phyloP scores from a whole-genome alignment of 2,797 vertebrate genomes.

The Coilia nasus region DNA sequence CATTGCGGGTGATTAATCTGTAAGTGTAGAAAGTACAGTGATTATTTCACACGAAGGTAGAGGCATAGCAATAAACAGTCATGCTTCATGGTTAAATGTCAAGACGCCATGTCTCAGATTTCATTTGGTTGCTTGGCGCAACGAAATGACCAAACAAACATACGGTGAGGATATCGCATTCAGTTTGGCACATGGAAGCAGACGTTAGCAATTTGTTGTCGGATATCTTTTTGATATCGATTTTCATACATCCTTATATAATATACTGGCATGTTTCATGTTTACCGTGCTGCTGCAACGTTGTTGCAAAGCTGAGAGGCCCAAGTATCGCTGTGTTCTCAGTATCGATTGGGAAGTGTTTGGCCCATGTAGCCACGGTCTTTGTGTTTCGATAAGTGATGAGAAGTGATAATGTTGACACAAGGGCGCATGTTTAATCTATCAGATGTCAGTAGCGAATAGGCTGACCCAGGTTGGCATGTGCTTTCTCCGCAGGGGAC shows the following conservation, averaged over 20 bases:
- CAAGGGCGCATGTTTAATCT: too few relatives aligned
- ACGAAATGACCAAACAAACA: constrained; percentile 65
- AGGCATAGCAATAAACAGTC: neutral
- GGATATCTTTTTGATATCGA: neutral
- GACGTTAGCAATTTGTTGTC: neutral
- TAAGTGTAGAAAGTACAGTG: neutral
- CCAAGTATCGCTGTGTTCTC: neutral
- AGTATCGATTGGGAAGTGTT: constrained; percentile 4
- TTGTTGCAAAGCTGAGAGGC: constrained; percentile 2
- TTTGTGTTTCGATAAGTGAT: neutral
- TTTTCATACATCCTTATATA: constrained; percentile 13
- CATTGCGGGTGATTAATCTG: neutral
- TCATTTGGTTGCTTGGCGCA: constrained; percentile 65
- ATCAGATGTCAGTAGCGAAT: neutral
- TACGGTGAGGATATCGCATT: neutral
- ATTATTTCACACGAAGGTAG: neutral
- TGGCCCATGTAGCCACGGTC: neutral
- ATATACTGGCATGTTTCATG: neutral
- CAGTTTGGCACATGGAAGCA: neutral
- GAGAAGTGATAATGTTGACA: too few relatives aligned
- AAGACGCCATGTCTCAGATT: constrained; percentile 33
- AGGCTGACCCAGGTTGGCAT: neutral
- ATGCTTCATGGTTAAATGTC: neutral
- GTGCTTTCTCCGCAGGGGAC: constrained; percentile 72
- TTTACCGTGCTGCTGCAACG: constrained; percentile 31